These are phyloP conservation scores for Trachelus troglodyta DNA, from an alignment of 2,888 invertebrate species.

Conservation along the genomic window DNA sequence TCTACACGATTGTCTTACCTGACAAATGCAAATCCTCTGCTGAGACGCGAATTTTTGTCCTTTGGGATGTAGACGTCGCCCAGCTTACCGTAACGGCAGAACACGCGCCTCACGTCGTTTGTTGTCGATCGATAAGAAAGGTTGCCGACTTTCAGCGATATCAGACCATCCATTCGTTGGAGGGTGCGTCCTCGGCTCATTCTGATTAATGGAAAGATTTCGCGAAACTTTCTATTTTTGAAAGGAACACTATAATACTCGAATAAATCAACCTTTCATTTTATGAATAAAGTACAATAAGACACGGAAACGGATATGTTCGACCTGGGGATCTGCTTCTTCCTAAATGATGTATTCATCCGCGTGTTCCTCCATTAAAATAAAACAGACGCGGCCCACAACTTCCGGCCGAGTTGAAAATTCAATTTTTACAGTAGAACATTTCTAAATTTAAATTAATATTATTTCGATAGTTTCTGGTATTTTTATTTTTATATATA, in stretches of 20 bases:
- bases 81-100: constrained; percentile 43
- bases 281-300: background rate
- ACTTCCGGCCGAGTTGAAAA: constrained; percentile 1
- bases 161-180: constrained; percentile 43
- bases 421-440: constrained; percentile 8
- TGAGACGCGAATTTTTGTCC: constrained; percentile 44
- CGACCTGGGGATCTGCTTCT: background rate
- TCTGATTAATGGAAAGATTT: background rate
- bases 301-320: background rate
- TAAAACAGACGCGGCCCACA: background rate
- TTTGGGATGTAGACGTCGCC: constrained; percentile 50
- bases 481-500: background rate
- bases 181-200: constrained; percentile 30
- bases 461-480: background rate
- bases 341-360: background rate
- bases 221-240: background rate
- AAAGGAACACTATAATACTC: background rate
- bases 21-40: constrained; percentile 48
- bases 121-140: constrained; percentile 45
- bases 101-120: constrained; percentile 43
- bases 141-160: constrained; percentile 47
- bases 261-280: background rate
- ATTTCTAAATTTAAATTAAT: background rate
- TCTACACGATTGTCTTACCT: constrained; percentile 31
- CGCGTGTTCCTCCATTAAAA: background rate